phyloP scores from a whole-genome alignment of 2,888 invertebrate genomes.

The Bellardia pandia region DNA sequence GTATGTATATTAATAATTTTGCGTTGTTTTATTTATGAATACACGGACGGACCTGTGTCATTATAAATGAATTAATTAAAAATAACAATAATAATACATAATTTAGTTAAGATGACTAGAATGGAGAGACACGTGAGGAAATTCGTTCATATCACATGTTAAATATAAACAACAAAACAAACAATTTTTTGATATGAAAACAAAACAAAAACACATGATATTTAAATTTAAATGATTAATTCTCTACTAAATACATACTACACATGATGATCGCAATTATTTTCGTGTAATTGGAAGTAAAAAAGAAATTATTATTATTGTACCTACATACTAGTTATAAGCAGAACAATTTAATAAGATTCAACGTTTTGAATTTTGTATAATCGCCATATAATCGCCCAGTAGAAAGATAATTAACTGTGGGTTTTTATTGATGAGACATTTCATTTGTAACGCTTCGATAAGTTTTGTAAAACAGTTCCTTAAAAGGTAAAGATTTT shows the following conservation, averaged over 20 bases:
- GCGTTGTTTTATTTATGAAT: not conserved
- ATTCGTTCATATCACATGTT: slow-evolving; percentile 45
- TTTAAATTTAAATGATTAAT: slow-evolving; percentile 15
- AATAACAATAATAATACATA: slow-evolving; percentile 1
- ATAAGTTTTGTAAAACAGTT: not conserved
- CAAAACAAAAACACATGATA: slow-evolving; percentile 18
- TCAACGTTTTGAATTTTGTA: not conserved
- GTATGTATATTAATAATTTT: slow-evolving; percentile 31
- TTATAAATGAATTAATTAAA: slow-evolving; percentile 38
- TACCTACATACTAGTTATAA: not conserved
- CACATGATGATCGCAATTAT: not conserved
- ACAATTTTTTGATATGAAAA: slow-evolving; percentile 19
- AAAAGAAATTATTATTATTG: not conserved
- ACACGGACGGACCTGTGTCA: not conserved
- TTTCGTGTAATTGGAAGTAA: not conserved
- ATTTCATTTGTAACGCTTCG: not conserved
- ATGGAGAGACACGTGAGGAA: slow-evolving; percentile 48
- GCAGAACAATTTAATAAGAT: slow-evolving; percentile 3
- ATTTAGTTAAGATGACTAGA: not conserved
- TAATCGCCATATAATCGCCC: no score
- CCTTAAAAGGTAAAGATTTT: slow-evolving; percentile 3
- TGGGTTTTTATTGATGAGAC: slow-evolving; percentile 8
- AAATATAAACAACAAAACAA: slow-evolving; percentile 33
- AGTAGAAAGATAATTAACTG: no score
- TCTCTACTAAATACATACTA: not conserved